Percentiles rank a stretch among this genome's conserved stretches.
Evolutionary conservation across 2,113 vertebrate genomes (phyloP).

Genomic region (Hippocampus mohnikei): DNA sequence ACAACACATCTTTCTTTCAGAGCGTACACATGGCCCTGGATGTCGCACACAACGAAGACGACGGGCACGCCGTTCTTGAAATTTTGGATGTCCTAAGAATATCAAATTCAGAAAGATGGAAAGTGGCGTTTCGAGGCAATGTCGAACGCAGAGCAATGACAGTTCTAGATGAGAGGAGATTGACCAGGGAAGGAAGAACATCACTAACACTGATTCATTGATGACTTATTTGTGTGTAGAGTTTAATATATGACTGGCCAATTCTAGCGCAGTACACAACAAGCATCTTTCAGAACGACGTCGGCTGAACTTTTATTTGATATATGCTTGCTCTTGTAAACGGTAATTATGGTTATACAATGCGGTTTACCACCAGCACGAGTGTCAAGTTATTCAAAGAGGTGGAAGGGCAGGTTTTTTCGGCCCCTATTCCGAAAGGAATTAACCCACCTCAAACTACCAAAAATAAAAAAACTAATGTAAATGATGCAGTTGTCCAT

Average conservation of each 20-base stretch:
- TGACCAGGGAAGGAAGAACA: not conserved
- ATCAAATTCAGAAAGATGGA: slow-evolving; percentile 1
- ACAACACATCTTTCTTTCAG: slow-evolving; percentile 31
- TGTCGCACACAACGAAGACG: slow-evolving; percentile 24
- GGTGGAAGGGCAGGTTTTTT: too few relatives aligned
- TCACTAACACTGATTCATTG: not conserved
- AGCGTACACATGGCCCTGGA: slow-evolving; percentile 28
- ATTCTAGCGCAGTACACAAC: too few relatives aligned
- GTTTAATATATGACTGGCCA: not conserved
- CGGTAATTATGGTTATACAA: too few relatives aligned
- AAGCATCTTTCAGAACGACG: too few relatives aligned
- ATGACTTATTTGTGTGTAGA: not conserved
- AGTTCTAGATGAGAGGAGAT: not conserved
- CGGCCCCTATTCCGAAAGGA: too few relatives aligned
- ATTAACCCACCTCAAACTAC: too few relatives aligned
- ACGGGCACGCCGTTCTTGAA: slow-evolving; percentile 4
- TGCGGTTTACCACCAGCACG: too few relatives aligned
- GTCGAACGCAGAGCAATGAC: not conserved
- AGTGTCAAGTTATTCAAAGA: too few relatives aligned
- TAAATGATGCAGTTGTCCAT: too few relatives aligned
- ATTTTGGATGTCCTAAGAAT: slow-evolving; percentile 7
- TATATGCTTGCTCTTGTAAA: too few relatives aligned
- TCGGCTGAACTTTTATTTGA: too few relatives aligned
- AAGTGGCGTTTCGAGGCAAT: not conserved
- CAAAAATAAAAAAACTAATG: too few relatives aligned